Base-by-base conservation (phyloP, 2,797 vertebrate genomes). In the Lagocephalus sceleratus region DNA sequence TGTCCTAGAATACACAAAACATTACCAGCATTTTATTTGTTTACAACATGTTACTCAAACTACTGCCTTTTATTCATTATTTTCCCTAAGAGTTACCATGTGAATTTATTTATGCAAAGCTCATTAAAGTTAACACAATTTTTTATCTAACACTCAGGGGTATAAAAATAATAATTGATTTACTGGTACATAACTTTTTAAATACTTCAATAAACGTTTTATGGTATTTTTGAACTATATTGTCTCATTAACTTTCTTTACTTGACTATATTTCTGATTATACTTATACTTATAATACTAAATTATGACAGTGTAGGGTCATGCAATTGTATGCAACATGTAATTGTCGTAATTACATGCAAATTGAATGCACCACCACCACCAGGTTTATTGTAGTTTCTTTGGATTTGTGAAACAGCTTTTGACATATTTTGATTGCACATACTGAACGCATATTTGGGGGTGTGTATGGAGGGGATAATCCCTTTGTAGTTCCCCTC, bases 111-210 rank as follows among this genome's bases (percentile, higher is more conserved):
- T 47, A 3, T 75, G 14, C 38, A 63, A n/a, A 55, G 26, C 3
- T 63, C 19, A 16, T 63, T 60, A 16, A 46, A 8, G 20, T 15
- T 16, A 46, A 14, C 17, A 39, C 10, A 39, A 12, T 19, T 44
- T 44, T 12, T 44, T 20, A 2, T 20, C 71, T 84, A 77, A 80
- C 57, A 65, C 66, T 77, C 68, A 75, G 70, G 67, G 35, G 39
- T 39, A 20, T 19, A 67, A 5, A 42, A 19, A 6, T 48, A 8
- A 55, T 25, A 11, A 6, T 60, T n/a, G 58, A 54, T 15, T 64
- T 50, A 20, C 39, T 20, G 0, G 7, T 41, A 19, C 51, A 6
- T 45, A 21, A 39, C 17, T 62, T 59, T 65, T 19, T 21, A 54
- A 21, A 54, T 52, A 54, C 20, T 3, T 58, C 5, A 75, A 67